Percentiles rank a stretch among this genome's conserved stretches.
phyloP scores from a whole-genome alignment of 2,888 invertebrate genomes.

The Ptychoptera albimana region DNA sequence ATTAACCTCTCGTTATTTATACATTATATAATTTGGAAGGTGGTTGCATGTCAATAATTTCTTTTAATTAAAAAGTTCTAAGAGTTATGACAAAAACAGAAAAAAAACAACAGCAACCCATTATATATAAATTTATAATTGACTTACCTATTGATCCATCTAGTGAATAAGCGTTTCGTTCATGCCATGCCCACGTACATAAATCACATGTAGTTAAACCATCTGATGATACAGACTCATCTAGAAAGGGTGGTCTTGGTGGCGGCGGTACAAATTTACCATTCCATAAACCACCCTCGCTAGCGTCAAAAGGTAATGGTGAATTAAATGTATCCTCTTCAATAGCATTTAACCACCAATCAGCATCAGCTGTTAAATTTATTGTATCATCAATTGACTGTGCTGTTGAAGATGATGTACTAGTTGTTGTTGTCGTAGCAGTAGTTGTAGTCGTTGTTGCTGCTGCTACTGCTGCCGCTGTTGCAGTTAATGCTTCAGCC shows the following conservation, averaged over 20 bases:
- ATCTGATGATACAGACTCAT: slow-evolving; percentile 44
- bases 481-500: slow-evolving; percentile 7
- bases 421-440: slow-evolving; percentile 5
- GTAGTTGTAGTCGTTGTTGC: neutral
- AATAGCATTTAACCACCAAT: slow-evolving; percentile 29
- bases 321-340: slow-evolving; percentile 31
- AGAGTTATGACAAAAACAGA: slow-evolving; percentile 12
- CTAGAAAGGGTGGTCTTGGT: slow-evolving; percentile 47
- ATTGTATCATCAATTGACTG: slow-evolving; percentile 9
- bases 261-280: slow-evolving; percentile 48
- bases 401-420: slow-evolving; percentile 11
- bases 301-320: slow-evolving; percentile 30
- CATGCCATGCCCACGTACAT: slow-evolving; percentile 55
- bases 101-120: slow-evolving; percentile 4
- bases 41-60: too few relatives aligned
- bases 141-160: slow-evolving; percentile 43
- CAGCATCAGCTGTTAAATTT: slow-evolving; percentile 16
- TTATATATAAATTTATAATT: slow-evolving; percentile 3
- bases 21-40: too few relatives aligned
- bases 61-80: too few relatives aligned
- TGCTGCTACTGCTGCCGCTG: slow-evolving; percentile 8
- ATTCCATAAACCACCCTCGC: slow-evolving; percentile 31
- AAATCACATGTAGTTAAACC: slow-evolving; percentile 58
- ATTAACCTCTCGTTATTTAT: too few relatives aligned
- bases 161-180: slow-evolving; percentile 37